These are phyloP conservation scores for Trichomycterus rosablanca DNA, from an alignment of 2,113 vertebrate species.

Conservation along the genomic window DNA sequence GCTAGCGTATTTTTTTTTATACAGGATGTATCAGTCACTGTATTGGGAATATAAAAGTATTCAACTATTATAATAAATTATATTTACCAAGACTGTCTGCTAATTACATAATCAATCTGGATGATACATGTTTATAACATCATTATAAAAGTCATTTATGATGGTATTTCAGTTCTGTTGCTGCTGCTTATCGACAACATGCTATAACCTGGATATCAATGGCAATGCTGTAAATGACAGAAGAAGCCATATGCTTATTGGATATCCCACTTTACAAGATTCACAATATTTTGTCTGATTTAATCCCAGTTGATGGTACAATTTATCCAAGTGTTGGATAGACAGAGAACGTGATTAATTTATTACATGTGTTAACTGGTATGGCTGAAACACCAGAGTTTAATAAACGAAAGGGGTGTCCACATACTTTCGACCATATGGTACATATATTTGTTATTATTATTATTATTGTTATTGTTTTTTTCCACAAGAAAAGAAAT, in stretches of 20 bases:
- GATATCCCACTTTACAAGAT: no score
- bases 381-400: no score
- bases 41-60: conserved; percentile 1
- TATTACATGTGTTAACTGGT: no score
- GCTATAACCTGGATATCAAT: conserved; percentile 16
- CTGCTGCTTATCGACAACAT: conserved; percentile 23
- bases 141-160: conserved; percentile 21
- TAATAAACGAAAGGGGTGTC: no score
- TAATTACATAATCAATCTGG: conserved; percentile 20
- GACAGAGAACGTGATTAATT: no score
- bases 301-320: no score
- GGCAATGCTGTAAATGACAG: conserved; percentile 9
- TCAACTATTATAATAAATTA: conserved; percentile 10
- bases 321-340: no score
- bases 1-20: background rate
- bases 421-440: no score
- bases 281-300: no score
- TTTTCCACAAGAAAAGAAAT: conserved; percentile 5
- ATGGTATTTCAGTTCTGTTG: conserved; percentile 20
- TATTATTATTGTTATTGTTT: no score
- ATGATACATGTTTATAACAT: conserved; percentile 10
- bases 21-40: conserved; percentile 1
- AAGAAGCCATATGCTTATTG: no score
- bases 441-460: no score
- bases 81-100: conserved; percentile 34